Evolutionary conservation across 2,113 vertebrate genomes (phyloP).

Genomic region (Bos indicus): DNA sequence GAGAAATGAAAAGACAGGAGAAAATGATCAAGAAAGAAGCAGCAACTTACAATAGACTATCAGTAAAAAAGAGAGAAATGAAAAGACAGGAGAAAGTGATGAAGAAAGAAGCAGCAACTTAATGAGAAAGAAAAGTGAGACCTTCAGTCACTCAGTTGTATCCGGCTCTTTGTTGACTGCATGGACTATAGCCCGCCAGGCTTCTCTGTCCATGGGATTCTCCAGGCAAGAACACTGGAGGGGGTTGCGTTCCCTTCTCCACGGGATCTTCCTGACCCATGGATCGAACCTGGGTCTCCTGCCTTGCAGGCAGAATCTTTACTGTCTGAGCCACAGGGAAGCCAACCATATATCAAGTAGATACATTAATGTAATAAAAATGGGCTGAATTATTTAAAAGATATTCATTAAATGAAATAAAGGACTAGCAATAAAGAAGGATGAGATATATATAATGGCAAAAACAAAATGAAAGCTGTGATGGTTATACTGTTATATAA

Average conservation of each 20-base stretch:
- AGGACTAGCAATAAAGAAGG: neutral
- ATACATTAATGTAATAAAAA: neutral
- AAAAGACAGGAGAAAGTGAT: neutral
- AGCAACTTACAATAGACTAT: neutral
- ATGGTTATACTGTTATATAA: neutral
- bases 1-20: neutral
- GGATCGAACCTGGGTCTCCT: neutral
- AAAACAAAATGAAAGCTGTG: neutral
- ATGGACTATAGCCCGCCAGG: neutral
- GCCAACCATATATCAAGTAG: neutral
- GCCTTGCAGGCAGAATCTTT: neutral
- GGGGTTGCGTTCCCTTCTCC: neutral
- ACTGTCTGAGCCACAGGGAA: neutral
- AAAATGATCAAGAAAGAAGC: neutral
- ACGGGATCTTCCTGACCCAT: neutral
- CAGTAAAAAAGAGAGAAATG: neutral
- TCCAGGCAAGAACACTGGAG: neutral
- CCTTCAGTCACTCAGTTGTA: fast-evolving
- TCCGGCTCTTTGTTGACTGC: neutral
- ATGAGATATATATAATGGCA: neutral
- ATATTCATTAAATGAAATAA: neutral
- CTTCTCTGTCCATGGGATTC: neutral
- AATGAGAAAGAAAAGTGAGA: neutral
- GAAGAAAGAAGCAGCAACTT: neutral
- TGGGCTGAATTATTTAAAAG: neutral